Percentiles rank a stretch among this genome's conserved stretches.
These are phyloP conservation scores for Auanema freiburgensis DNA, from an alignment of 2,888 invertebrate genomes.

Conservation along the genomic window DNA sequence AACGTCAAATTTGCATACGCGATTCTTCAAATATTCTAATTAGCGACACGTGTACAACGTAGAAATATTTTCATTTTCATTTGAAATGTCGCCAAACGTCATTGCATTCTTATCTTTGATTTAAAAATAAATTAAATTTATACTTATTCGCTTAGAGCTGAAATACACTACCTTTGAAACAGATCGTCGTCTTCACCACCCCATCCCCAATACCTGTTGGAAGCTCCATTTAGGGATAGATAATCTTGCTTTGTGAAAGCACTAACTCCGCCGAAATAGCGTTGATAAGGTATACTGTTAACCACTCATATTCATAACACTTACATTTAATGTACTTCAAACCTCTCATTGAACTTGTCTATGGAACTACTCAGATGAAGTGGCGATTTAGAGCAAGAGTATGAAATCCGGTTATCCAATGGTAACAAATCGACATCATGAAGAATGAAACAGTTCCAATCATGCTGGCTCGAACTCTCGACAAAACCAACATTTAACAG, in stretches of 20 bases:
- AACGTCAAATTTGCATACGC: too few relatives aligned
- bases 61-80: too few relatives aligned
- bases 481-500: slow-evolving; percentile 64
- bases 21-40: too few relatives aligned
- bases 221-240: slow-evolving; percentile 66
- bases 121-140: too few relatives aligned
- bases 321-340: neutral
- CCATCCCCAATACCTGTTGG: slow-evolving; percentile 67
- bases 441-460: slow-evolving; percentile 62
- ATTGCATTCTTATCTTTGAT: too few relatives aligned
- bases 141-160: too few relatives aligned
- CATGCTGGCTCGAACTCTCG: slow-evolving; percentile 46
- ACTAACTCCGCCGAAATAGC: slow-evolving; percentile 67
- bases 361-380: slow-evolving; percentile 38
- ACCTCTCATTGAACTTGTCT: slow-evolving; percentile 34
- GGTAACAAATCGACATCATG: slow-evolving; percentile 64
- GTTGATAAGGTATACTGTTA: slow-evolving; percentile 66
- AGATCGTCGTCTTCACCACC: slow-evolving; percentile 29
- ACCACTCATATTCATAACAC: slow-evolving; percentile 8
- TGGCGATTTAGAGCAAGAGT: slow-evolving; percentile 36
- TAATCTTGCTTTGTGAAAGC: slow-evolving; percentile 66
- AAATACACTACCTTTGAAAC: neutral
- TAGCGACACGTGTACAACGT: too few relatives aligned
- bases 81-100: too few relatives aligned
- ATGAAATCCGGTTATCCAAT: slow-evolving; percentile 33